Base-by-base conservation (phyloP, 2,888 invertebrate genomes). In the Scaeva pyrastri region DNA sequence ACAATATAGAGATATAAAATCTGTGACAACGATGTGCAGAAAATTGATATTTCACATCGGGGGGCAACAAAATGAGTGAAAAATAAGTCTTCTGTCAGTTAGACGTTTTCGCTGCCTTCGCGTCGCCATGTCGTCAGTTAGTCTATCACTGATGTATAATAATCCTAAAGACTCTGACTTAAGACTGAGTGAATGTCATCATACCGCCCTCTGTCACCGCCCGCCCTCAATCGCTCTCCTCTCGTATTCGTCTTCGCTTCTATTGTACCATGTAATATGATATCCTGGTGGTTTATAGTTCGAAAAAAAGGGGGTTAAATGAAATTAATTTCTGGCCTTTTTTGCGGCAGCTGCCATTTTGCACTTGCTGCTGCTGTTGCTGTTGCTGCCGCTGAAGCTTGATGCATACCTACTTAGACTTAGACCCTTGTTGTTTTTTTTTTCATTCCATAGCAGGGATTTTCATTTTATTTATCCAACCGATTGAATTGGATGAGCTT, bases 401-500 rank as follows among this genome's bases (percentile, higher is more conserved):
- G 31, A 31, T 31, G 31, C 31, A 31, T 31, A 56, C n/a, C n/a
- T n/a, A n/a, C n/a, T n/a, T n/a, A n/a, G n/a, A 41, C 60, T 41
- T 21, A 56, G 56, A 56, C 56, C 21, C 41, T 60, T 60, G 5
- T 26, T 31, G 5, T 31, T 31, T 8, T 5, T 31, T 31, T 31
- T 31, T 5, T 31, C 31, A 7, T 60, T 60, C 4, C 60, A 73
- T 56, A 26, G 85, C 80, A 73, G 85, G 73, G 85, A 85, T 85
- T 85, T 73, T 75, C 80, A 85, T 85, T 85, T 73, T 75, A 64
- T 71, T 80, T 80, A 73, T 80, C 76, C 85, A 80, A 68, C 80
- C 80, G 85, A 85, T 85, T 85, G 85, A 81, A 76, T 81, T 76
- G 76, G 76, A 85, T 85, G 85, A 81, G 71, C 74, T 74, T 74